Evolutionary conservation across 1,140 invertebrate species (phyloP), one percentile per base, ranked within the genome.

Genomic region (Orussus abietinus): DNA sequence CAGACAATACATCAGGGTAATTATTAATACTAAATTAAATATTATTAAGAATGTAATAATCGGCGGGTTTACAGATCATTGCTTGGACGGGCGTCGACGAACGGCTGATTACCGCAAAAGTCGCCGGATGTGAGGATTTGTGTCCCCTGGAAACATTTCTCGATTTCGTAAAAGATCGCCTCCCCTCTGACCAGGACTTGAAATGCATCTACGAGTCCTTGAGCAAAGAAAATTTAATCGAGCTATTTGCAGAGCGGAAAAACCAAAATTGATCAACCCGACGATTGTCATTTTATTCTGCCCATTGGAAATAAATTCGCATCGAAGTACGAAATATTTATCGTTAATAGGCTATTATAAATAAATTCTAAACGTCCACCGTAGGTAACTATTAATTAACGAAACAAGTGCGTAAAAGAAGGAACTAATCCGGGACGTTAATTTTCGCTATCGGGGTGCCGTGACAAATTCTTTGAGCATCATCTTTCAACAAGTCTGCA

Each of bases 81-180:
- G 64, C 79, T 38, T 63, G 76, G n/a, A 80, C 79, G 46, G 61
- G 75, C 29, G 73, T 77, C 1, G 56, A 55, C 14, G 55, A 53
- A 0, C 63, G 66, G n/a, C 74, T 77, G 7, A 51, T 61, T 34
- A 65, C 64, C 33, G 47, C 81, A 2, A 72, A 53, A 6, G 57
- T 81, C 17, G 78, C 77, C 14, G 78, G 77, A 12, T 82, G 80
- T 62, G 64, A 71, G 6, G 59, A 57, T 32, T 67, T 75, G 44
- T 82, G 80, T 51, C 75, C 77, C 3, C 47, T 82, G 30, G 56
- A 68, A 7, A 36, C 4, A 17, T 36, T 19, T 17, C 15, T 36
- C 5, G 10, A 36, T 12, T 9, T 36, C 3, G 18, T 18, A 15
- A 12, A 18, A 12, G 34, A 36, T 7, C 3, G 17, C n/a, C 11